Evolutionary conservation across 1,140 invertebrate genomes (phyloP), one percentile per base, ranked within the genome.

Genomic region (Ganaspis sp.): DNA sequence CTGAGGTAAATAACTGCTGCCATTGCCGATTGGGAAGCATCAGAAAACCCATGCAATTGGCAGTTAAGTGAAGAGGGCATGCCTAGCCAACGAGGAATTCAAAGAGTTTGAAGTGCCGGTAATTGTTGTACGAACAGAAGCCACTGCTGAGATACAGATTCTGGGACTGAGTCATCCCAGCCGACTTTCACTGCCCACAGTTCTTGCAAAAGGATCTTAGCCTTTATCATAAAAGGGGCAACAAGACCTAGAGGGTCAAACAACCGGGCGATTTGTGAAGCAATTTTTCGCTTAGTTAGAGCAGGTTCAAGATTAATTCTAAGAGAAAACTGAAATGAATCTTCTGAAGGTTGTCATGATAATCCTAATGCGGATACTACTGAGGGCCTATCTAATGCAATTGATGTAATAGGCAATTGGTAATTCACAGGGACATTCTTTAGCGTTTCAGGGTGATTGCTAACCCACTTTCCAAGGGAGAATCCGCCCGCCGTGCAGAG

Each of bases 141-240:
- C 42, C 72, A 15, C 78, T 69, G 45, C 77, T 81, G 5, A 79
- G 71, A 74, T 23, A 6, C n/a, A 9, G 40, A 2, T 2, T 85
- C n/a, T 38, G n/a, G n/a, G n/a, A n/a, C n/a, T 19, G 37, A 19
- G 0, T 88, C 85, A 74, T 90, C 86, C 87, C 88, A 90, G 4
- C 74, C 82, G 1, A 85, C 6, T 1, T 86, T 80, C 4, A 77
- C 9, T 11, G 37, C 23, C 85, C 86, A 88, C n/a, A 87, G 69
- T 29, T 83, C 64, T 75, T 89, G 83, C 5, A 90, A 73, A 21
- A 87, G 70, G 5, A 88, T 78, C 80, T 89, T 89, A 0, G 80
- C 79, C 9, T 42, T 42, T 2, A 42, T 42, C 9, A 15, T 42
- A 1, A 42, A 1, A 12, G 40, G 40, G 4, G 40, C 40, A 12